Conservation (phyloP, 2,888 invertebrate species). For the Archaeoteleia sp. region DNA sequence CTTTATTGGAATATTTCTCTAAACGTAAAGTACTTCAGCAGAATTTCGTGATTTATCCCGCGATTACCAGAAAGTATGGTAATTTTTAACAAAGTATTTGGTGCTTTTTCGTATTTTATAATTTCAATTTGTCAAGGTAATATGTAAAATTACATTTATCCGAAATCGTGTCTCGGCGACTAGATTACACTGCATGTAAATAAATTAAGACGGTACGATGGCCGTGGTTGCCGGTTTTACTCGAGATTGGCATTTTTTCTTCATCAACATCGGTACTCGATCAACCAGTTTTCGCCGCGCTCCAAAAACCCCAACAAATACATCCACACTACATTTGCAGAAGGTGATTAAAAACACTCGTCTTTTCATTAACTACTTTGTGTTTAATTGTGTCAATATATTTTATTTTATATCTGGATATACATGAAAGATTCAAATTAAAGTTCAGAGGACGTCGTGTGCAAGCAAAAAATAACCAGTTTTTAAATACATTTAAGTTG, state of each 20-base stretch:
- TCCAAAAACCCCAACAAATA: constrained; percentile 57
- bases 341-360: constrained; percentile 1
- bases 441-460: too few relatives aligned
- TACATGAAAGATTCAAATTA: not conserved
- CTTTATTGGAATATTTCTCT: too few relatives aligned
- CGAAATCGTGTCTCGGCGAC: too few relatives aligned
- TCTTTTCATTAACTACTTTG: not conserved
- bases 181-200: constrained; percentile 23
- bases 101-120: constrained; percentile 17
- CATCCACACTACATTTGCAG: constrained; percentile 9
- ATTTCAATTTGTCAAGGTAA: constrained; percentile 36
- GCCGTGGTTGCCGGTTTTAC: not conserved
- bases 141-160: constrained; percentile 25
- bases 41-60: too few relatives aligned
- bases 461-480: too few relatives aligned
- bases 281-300: constrained; percentile 56
- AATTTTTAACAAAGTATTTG: too few relatives aligned
- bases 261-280: constrained; percentile 20
- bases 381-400: not conserved
- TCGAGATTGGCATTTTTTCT: constrained; percentile 11
- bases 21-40: too few relatives aligned
- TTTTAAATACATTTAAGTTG: too few relatives aligned
- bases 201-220: not conserved
- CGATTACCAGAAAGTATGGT: too few relatives aligned
- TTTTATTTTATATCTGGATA: too few relatives aligned